Percentiles rank a stretch among this genome's conserved stretches.
Evolutionary conservation across 2,888 invertebrate species (phyloP).

Genomic region (Nomada goodeniana): DNA sequence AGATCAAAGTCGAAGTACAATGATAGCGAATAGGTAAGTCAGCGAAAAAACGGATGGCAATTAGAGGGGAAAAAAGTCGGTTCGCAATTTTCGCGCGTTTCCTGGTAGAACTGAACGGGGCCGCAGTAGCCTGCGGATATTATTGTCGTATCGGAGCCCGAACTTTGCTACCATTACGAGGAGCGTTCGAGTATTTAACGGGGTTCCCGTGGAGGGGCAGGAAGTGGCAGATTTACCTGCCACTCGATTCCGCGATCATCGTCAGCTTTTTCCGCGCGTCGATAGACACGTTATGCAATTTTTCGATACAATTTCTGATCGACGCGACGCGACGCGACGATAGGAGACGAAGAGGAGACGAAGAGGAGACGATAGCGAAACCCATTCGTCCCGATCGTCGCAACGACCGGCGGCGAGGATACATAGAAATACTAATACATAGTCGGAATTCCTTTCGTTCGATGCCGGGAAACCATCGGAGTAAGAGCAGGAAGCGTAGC

Average conservation of each 20-base stretch:
- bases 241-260: constrained; percentile 36
- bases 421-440: neutral
- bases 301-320: neutral
- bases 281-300: constrained; percentile 28
- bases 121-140: constrained; percentile 36
- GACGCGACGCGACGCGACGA: neutral
- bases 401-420: neutral
- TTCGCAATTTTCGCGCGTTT: neutral
- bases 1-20: neutral
- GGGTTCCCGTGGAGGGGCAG: neutral
- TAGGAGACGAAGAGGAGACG: neutral
- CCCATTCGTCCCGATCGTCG: neutral
- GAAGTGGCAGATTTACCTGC: neutral
- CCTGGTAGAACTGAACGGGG: neutral
- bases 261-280: constrained; percentile 5
- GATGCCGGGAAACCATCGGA: constrained; percentile 43
- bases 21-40: neutral
- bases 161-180: constrained; percentile 60
- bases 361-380: neutral
- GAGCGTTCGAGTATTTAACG: neutral
- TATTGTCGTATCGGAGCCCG: constrained; percentile 43
- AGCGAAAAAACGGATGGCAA: neutral
- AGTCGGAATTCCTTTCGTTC: constrained; percentile 6
- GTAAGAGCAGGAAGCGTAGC: constrained; percentile 67
- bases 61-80: neutral